Evolutionary conservation across 2,888 invertebrate genomes (phyloP), one percentile per base, ranked within the genome.

Genomic region (Chrysodeixis includens): DNA sequence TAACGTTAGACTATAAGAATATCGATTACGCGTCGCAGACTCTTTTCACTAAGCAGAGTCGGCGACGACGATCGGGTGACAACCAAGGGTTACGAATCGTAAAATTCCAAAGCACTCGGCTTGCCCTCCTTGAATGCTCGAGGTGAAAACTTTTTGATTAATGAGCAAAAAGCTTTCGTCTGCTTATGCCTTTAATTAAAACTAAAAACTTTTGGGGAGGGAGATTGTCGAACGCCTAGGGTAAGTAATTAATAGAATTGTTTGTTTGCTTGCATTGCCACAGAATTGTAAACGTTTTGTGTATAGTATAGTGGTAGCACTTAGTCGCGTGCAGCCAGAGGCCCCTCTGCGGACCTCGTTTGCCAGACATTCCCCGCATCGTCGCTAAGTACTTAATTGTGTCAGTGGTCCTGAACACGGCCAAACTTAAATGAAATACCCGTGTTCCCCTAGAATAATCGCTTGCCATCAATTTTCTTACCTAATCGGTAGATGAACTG

Each of bases 331-430:
- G 70, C 69, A 74, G 79, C 68, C 78, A 69, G 56, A 69, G 54
- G 54, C 40, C 65, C 66, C 60, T 71, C 68, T 62, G 73, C 67
- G 66, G 71, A 72, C 72, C 58, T 72, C 64, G 75, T 79, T 79
- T 71, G 65, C 77, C 69, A 68, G 75, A 81, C 69, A 76, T 67
- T 71, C 67, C 72, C 70, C 76, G 78, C 73, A 71, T 76, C 70
- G 78, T 78, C 75, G 78, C 81, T 87, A 88, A 89, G 85, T 87
- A 88, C 79, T 85, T 86, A 88, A 88, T 85, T 86, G 83, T 88
- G 83, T 89, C 86, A 83, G 82, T 74, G 74, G 78, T 76, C 63
- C 77, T 63, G 69, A 76, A 67, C 80, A 79, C 74, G 72, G 79
- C 69, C 78, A 68, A 88, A 86, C 85, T 88, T 87, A 81, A 86